Evolutionary conservation across 1,140 invertebrate species (phyloP).

Genomic region (Leptinotarsa lineolata): DNA sequence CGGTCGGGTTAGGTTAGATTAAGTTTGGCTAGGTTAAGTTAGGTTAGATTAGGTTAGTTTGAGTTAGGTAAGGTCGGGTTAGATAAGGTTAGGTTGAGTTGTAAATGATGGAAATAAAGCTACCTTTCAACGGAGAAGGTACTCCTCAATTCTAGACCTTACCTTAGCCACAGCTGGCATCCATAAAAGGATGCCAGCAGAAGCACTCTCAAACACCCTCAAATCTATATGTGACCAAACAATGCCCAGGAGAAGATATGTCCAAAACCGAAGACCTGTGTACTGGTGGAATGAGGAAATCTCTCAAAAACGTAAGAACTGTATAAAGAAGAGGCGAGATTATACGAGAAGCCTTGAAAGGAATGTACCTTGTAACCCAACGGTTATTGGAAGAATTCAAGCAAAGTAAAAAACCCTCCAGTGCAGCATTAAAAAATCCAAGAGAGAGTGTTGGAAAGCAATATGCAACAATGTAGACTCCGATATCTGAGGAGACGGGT

Average conservation of each 20-base stretch:
- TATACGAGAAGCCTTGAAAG: too few species aligned
- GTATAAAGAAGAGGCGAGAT: not conserved
- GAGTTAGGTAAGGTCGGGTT: too few species aligned
- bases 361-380: too few species aligned
- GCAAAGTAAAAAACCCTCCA: not conserved
- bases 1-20: too few species aligned
- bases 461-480: not conserved
- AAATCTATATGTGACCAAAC: not conserved
- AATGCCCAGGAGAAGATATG: not conserved
- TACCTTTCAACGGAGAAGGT: not conserved
- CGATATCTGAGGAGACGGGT: not conserved
- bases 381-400: too few species aligned
- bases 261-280: not conserved
- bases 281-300: not conserved
- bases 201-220: too few species aligned
- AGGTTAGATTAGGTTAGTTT: too few species aligned
- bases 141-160: not conserved
- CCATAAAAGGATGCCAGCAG: not conserved
- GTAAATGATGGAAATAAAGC: not conserved
- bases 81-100: too few species aligned
- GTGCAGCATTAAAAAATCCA: not conserved
- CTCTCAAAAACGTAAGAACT: not conserved
- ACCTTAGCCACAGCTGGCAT: not conserved
- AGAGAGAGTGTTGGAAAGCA: not conserved
- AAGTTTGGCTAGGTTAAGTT: too few species aligned